A percentile compares a stretch with the other conserved stretches of the same genome.
phyloP scores from a whole-genome alignment of 2,113 vertebrate genomes.

The Alosa alosa region DNA sequence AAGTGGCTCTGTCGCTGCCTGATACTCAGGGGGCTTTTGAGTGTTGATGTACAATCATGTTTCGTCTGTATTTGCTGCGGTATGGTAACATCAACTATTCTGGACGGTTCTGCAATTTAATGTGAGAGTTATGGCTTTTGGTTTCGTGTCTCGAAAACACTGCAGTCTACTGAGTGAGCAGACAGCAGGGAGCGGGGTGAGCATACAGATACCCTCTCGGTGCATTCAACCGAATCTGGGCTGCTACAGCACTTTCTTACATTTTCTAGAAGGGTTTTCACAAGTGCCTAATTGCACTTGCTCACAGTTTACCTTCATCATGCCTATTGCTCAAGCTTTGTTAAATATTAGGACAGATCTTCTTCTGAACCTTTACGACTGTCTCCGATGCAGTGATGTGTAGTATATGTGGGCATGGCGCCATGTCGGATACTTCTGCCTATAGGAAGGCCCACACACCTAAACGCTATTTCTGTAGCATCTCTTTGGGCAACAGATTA shows the following conservation, averaged over 20 bases:
- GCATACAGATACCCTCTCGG: background rate
- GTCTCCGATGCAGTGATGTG: background rate
- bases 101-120: too few species aligned
- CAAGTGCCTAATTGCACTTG: background rate
- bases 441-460: background rate
- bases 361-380: background rate
- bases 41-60: too few species aligned
- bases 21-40: too few species aligned
- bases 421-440: background rate
- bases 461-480: too few species aligned
- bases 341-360: background rate
- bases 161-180: background rate
- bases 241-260: background rate
- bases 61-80: background rate
- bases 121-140: too few species aligned
- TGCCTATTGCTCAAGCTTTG: background rate
- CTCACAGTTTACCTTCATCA: background rate
- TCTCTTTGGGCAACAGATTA: too few species aligned
- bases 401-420: background rate
- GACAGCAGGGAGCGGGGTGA: background rate
- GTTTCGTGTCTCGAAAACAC: too few species aligned
- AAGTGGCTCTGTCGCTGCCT: too few species aligned
- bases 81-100: background rate
- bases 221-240: too few species aligned
- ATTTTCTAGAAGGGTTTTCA: background rate